Conservation (phyloP, 2,113 vertebrate genomes). For the Protomyctophum bolini region DNA sequence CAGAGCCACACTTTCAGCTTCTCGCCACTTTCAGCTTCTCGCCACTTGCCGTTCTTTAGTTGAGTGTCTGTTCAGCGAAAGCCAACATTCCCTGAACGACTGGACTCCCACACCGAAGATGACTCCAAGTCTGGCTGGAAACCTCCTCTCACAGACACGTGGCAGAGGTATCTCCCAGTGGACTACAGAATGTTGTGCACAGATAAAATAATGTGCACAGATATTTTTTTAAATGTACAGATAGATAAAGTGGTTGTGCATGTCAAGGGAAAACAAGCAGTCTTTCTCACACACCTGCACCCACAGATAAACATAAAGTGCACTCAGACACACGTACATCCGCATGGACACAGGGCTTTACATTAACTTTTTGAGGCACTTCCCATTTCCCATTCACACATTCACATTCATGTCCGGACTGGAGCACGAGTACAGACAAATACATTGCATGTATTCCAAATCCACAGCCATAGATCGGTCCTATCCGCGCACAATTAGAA, state of each 20-base stretch:
- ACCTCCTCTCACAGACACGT: constrained; percentile 48
- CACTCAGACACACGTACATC: neutral
- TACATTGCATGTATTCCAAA: no score
- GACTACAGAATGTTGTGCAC: constrained; percentile 6
- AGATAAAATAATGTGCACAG: constrained; percentile 29
- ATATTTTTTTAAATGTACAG: no score
- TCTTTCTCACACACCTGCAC: neutral
- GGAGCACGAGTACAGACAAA: no score
- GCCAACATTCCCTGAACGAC: constrained; percentile 40
- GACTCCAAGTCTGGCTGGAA: constrained; percentile 31
- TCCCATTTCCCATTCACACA: no score
- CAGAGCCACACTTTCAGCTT: constrained; percentile 52
- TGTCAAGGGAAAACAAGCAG: constrained; percentile 18
- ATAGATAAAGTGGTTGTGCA: neutral
- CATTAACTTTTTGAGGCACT: no score
- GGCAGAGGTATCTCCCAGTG: constrained; percentile 39
- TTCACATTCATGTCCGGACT: no score
- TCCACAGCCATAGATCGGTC: no score
- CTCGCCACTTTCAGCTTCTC: constrained; percentile 35
- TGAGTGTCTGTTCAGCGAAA: constrained; percentile 57
- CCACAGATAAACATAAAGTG: neutral
- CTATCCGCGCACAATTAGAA: no score
- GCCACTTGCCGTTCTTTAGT: constrained; percentile 33
- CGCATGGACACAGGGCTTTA: neutral
- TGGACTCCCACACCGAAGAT: constrained; percentile 30